Conservation (phyloP, 35 echinoderm and acorn worm species). For the Diadema setosum region DNA sequence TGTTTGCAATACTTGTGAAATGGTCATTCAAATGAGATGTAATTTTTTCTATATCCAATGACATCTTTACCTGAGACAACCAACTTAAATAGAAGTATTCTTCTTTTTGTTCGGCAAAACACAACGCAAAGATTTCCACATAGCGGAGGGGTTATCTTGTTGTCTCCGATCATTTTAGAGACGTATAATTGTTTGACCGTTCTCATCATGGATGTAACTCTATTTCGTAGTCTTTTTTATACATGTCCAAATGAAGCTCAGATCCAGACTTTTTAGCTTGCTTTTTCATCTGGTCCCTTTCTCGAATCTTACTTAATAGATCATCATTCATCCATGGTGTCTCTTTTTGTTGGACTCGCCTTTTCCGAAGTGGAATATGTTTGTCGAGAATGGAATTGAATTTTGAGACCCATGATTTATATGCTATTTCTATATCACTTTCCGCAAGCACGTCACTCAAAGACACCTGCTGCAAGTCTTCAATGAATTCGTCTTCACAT, state of each 20-base stretch:
- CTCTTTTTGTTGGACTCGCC: not conserved
- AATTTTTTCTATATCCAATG: not conserved
- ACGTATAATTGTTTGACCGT: not conserved
- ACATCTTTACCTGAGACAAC: not conserved
- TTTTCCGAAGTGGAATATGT: not conserved
- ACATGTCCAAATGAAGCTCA: not conserved
- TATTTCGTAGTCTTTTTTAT: not conserved
- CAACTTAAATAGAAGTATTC: not conserved
- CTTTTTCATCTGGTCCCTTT: not conserved
- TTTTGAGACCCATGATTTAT: not conserved
- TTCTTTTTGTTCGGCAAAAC: not conserved
- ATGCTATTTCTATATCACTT: not conserved
- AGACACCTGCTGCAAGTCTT: not conserved
- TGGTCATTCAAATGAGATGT: not conserved
- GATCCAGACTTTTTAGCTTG: not conserved
- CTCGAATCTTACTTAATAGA: not conserved
- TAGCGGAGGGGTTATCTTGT: not conserved
- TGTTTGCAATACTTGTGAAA: too few relatives aligned
- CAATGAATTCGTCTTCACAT: not conserved
- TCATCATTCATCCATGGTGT: not conserved
- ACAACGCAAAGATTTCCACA: not conserved
- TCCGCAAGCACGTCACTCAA: not conserved
- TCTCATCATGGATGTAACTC: not conserved
- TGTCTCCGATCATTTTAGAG: not conserved
- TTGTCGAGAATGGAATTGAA: not conserved